Evolutionary conservation across 2,113 vertebrate species (phyloP), one percentile per base, ranked within the genome.

Genomic region (Corythornis cristatus): DNA sequence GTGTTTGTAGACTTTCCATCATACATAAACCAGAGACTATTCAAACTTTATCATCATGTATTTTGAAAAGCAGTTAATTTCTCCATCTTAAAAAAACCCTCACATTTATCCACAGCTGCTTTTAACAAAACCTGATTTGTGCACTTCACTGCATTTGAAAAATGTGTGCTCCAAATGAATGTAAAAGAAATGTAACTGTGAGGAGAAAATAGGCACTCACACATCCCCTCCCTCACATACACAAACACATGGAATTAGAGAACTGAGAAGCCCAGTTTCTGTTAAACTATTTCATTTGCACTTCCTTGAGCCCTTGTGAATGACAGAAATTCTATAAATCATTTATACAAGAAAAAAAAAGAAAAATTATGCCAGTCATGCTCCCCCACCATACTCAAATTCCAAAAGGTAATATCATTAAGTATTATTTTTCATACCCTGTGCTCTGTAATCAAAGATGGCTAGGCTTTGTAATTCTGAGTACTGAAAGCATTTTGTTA

Each of bases 71-170:
- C 3, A 26, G 42, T 42, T 66, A 66, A 45, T 71, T 84, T 54
- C 61, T 79, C 17, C 10, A 3, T 42, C 79, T 90, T 28, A 33
- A 42, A 10, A 17, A 78, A 48, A 25, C 6, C 85, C 19, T 33
- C 72, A 62, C 28, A 23, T 74, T 74, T 75, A 89, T 79, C 53
- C 88, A 77, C 87, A 96, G 71, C 80, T 86, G 88, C 81, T 74
- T 74, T 80, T 79, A 85, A 91, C 50, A 93, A 90, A 77, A 56
- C 53, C n/a, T 81, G 62, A 89, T 80, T 61, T 75, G 70, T 83
- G 75, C 74, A 81, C 89, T 93, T 95, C 79, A 68, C 50, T 86
- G 40, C 50, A 33, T 81, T 78, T 56, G 88, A 75, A 83, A 90
- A 86, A 67, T 50, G 26, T n/a, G 66, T 65, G 51, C 53, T 88